Conservation (phyloP, 2,113 vertebrate species). For the Rhombomys opimus region DNA sequence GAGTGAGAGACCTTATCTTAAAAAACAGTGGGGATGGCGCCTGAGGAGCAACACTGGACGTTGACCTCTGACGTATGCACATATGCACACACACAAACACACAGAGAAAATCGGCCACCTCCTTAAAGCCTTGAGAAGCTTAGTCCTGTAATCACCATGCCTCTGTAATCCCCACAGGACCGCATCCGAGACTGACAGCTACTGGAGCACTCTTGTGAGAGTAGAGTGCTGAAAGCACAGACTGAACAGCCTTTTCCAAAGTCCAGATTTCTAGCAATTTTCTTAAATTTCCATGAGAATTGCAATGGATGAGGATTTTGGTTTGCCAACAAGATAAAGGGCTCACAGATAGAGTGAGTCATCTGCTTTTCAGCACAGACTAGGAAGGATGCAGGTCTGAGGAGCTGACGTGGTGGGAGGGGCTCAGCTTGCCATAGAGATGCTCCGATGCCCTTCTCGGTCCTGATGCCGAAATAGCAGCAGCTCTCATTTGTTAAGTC, state of each 20-base stretch:
- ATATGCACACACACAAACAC: not conserved
- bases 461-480: slow-evolving; percentile 42
- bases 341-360: slow-evolving; percentile 44
- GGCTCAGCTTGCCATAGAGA: slow-evolving; percentile 46
- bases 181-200: not conserved
- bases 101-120: not conserved
- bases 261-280: not conserved
- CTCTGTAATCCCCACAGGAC: not conserved
- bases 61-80: not conserved
- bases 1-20: not conserved
- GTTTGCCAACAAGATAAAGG: slow-evolving; percentile 64
- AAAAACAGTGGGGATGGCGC: not conserved
- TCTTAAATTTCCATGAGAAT: slow-evolving; percentile 46
- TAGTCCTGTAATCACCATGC: not conserved
- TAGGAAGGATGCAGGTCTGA: slow-evolving; percentile 53
- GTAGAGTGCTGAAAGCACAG: not conserved
- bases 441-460: slow-evolving; percentile 31
- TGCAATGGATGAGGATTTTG: slow-evolving; percentile 5
- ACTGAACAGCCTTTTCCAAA: not conserved
- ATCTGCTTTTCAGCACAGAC: slow-evolving; percentile 13
- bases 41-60: not conserved
- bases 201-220: rapidly evolving
- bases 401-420: slow-evolving; percentile 48
- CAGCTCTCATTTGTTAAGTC: slow-evolving; percentile 13
- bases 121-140: slow-evolving; percentile 24